Percentiles rank a stretch among this genome's conserved stretches.
Conservation (phyloP, 2,113 vertebrate species). For the Apteryx owenii region DNA sequence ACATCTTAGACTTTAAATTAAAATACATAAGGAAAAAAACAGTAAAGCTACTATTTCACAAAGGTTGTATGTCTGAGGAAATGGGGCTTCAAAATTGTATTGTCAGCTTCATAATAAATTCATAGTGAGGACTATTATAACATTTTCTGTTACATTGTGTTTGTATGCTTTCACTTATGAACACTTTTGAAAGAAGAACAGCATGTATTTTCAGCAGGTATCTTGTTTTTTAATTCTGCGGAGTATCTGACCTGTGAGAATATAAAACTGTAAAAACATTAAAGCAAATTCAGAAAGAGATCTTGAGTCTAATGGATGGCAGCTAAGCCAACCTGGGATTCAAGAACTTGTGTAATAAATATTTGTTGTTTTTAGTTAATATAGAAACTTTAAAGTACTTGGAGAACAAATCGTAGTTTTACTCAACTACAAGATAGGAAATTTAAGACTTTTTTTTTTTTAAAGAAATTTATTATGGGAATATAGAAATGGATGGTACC, state of each 20-base stretch:
- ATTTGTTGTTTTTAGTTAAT: not conserved
- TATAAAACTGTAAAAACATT: not conserved
- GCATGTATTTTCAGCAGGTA: not conserved
- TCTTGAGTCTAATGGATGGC: not conserved
- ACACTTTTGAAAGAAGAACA: not conserved
- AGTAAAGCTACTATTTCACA: not conserved
- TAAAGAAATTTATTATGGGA: no score
- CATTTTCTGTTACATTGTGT: not conserved
- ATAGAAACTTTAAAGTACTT: not conserved
- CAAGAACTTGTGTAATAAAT: not conserved
- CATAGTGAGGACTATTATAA: not conserved
- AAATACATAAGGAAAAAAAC: not conserved
- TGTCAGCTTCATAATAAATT: slow-evolving; percentile 42
- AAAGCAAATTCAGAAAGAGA: not conserved
- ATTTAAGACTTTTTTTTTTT: not conserved
- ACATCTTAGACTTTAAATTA: not conserved
- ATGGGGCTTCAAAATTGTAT: not conserved
- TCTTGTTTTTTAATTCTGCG: not conserved
- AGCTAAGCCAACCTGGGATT: not conserved
- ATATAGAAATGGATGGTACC: not conserved
- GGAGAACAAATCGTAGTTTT: not conserved
- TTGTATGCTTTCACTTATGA: slow-evolving; percentile 22
- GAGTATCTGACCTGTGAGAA: not conserved
- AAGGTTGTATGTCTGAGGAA: not conserved
- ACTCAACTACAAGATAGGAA: not conserved